A percentile compares a stretch with the other conserved stretches of the same genome.
Evolutionary conservation across 2,797 vertebrate genomes (phyloP).

Genomic region (Bradypodion pumilum): DNA sequence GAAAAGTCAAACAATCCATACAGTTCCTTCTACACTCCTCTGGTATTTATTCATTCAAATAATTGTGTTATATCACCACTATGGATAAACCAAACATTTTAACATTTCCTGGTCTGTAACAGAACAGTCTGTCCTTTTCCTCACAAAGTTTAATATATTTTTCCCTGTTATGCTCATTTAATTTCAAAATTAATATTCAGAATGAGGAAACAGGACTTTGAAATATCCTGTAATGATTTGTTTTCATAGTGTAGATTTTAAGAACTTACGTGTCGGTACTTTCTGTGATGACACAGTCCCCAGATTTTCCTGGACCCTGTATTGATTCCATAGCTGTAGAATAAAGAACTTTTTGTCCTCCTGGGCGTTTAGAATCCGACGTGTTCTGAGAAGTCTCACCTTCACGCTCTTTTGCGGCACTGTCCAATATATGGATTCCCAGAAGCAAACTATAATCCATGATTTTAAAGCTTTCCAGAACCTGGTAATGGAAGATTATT

Average conservation of each 20-base stretch:
- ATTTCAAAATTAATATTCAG: not conserved
- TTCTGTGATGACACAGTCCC: slow-evolving; percentile 84
- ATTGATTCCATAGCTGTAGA: slow-evolving; percentile 98
- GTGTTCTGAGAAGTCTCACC: slow-evolving; percentile 80
- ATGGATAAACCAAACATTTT: slow-evolving; percentile 18
- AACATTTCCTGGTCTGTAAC: not conserved
- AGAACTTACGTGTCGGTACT: slow-evolving; percentile 90
- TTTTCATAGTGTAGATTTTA: not conserved
- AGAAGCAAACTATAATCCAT: slow-evolving; percentile 98
- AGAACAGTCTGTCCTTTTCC: not conserved
- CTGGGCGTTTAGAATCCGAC: slow-evolving; percentile 84
- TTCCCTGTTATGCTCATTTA: not conserved
- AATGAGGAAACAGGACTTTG: not conserved
- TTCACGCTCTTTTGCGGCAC: slow-evolving; percentile 82
- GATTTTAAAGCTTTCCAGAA: slow-evolving; percentile 98
- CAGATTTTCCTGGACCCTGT: slow-evolving; percentile 92
- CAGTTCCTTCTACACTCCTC: not conserved
- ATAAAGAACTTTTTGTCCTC: slow-evolving; percentile 92
- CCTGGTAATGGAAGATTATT: slow-evolving; percentile 73
- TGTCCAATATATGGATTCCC: slow-evolving; percentile 91
- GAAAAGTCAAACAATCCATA: not conserved
- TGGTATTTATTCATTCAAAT: not conserved
- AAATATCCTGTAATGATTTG: not conserved
- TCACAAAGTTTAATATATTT: not conserved
- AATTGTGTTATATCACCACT: slow-evolving; percentile 7